These are phyloP conservation scores for Anoplius nigerrimus DNA, from an alignment of 2,888 invertebrate species.

Conservation along the genomic window DNA sequence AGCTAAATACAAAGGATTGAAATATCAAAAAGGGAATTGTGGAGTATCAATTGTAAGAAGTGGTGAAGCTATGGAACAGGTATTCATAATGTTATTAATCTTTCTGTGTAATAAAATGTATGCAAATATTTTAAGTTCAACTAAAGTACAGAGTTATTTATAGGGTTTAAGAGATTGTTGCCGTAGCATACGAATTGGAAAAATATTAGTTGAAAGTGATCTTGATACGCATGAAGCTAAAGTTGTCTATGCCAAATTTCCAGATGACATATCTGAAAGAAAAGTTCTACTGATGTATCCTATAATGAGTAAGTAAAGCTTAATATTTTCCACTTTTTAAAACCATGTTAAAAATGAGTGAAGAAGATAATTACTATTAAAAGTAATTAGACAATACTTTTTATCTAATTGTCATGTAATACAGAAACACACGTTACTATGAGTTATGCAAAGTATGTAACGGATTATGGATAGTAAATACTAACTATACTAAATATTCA, in stretches of 20 bases:
- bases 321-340: neutral
- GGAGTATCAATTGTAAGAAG: slow-evolving; percentile 97
- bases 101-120: slow-evolving; percentile 18
- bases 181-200: slow-evolving; percentile 97
- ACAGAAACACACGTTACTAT: too few species aligned
- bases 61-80: slow-evolving; percentile 97
- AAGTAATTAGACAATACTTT: too few species aligned
- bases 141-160: slow-evolving; percentile 42
- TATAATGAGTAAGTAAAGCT: slow-evolving; percentile 88
- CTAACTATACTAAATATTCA: neutral
- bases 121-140: neutral
- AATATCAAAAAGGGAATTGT: slow-evolving; percentile 98
- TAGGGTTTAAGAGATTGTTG: slow-evolving; percentile 96
- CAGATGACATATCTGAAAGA: slow-evolving; percentile 93
- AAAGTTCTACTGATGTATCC: slow-evolving; percentile 98
- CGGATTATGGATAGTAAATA: too few species aligned
- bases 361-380: neutral
- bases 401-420: too few species aligned
- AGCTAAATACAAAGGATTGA: slow-evolving; percentile 91
- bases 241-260: slow-evolving; percentile 98
- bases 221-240: slow-evolving; percentile 96
- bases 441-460: too few species aligned
- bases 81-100: slow-evolving; percentile 55
- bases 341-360: neutral
- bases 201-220: slow-evolving; percentile 97